phyloP scores from a whole-genome alignment of 2,888 invertebrate genomes.

The Luperina nickerlii region DNA sequence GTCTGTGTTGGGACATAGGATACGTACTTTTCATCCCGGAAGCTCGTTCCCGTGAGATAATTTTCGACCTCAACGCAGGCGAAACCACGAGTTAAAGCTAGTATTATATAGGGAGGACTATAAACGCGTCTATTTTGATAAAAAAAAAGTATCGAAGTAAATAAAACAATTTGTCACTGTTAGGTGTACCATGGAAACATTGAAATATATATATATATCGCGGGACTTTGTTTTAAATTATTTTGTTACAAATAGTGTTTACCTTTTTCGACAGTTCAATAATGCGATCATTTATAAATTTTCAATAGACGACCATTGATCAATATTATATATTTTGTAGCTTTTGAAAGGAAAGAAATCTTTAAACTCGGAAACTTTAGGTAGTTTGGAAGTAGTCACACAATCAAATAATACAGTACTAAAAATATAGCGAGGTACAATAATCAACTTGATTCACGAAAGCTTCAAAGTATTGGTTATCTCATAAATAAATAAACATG shows the following conservation, averaged over 20 bases:
- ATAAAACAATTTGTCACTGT: conserved; percentile 10
- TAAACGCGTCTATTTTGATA: background rate
- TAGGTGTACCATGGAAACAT: conserved; percentile 1
- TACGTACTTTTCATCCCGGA: background rate
- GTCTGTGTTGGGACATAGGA: background rate
- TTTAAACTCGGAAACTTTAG: too few relatives aligned
- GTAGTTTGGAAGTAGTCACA: background rate
- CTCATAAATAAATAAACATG: background rate
- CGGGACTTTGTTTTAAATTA: conserved; percentile 11
- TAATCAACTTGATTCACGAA: background rate
- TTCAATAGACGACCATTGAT: background rate
- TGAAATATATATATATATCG: background rate
- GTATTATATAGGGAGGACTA: background rate
- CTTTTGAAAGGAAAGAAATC: background rate
- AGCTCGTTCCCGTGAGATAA: background rate
- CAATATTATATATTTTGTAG: background rate
- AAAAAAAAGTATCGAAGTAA: background rate
- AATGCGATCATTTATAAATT: conserved; percentile 30
- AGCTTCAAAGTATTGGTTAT: background rate
- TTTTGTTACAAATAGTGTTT: background rate
- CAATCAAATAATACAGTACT: background rate
- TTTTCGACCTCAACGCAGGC: background rate
- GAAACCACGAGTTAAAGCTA: background rate
- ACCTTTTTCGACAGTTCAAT: background rate
- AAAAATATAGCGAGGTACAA: background rate